A percentile compares a stretch with the other conserved stretches of the same genome.
Conservation (phyloP, 2,888 invertebrate species). For the Tenthredo scrophulariae region DNA sequence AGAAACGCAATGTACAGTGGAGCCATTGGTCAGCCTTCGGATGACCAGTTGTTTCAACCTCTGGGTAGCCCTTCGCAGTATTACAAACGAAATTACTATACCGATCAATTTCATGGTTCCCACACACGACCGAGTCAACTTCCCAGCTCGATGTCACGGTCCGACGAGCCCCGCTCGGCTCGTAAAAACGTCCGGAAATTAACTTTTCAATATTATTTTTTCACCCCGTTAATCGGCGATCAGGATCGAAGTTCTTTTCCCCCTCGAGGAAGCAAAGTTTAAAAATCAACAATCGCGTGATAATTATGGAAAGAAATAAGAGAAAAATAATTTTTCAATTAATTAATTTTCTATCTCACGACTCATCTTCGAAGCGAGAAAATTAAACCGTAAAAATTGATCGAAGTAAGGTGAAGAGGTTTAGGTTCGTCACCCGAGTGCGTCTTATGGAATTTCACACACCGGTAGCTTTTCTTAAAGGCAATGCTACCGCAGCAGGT, state of each 20-base stretch:
- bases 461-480: neutral
- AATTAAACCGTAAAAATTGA: neutral
- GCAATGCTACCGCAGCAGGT: neutral
- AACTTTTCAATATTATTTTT: constrained; percentile 47
- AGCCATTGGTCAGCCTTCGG: constrained; percentile 3
- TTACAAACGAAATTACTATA: constrained; percentile 14
- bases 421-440: neutral
- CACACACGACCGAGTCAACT: constrained; percentile 1
- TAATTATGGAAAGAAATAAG: neutral
- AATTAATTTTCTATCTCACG: too few relatives aligned
- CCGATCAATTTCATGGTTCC: constrained; percentile 50
- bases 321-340: too few relatives aligned
- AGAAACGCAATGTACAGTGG: neutral
- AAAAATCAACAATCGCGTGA: neutral
- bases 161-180: constrained; percentile 6
- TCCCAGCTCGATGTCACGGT: constrained; percentile 9
- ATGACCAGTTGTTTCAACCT: constrained; percentile 8
- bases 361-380: neutral
- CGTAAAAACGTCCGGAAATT: constrained; percentile 24
- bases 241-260: neutral
- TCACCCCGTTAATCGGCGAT: neutral
- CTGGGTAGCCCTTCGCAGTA: constrained; percentile 1
- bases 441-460: neutral
- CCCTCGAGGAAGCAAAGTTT: neutral
- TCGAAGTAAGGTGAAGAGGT: neutral